Base-by-base conservation (phyloP, 2,888 invertebrate genomes). In the Microchrysa polita region DNA sequence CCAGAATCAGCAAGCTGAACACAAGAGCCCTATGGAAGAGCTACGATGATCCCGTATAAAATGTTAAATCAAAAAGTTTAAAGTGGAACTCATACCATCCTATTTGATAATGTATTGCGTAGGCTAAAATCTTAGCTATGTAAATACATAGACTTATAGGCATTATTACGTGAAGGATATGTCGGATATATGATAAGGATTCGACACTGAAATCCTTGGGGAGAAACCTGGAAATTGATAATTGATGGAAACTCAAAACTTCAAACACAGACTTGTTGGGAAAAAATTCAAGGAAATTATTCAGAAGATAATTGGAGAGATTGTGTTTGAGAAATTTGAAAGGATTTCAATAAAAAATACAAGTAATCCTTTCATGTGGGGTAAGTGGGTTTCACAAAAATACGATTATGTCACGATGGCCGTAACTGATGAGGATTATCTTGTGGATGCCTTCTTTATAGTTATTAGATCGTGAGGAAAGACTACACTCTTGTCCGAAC, bases 111-210 rank as follows among this genome's bases (percentile, higher is more conserved):
- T 48, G 5, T 7, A n/a, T 55, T 55, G 20, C 18, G 55, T 55
- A 20, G 22, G 55, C 55, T 7, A 34, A 55, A 55, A 20, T 55
- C 55, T 61, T 61, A 61, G 9, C 42, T 22, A 42, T 60, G n/a
- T n/a, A n/a, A n/a, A n/a, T n/a, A n/a, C n/a, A n/a, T n/a, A n/a
- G n/a, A n/a, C n/a, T n/a, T n/a, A n/a, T n/a, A n/a, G n/a, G n/a
- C n/a, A 34, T 34, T 27, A 57, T 59, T 16, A 61, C 16, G 40
- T 61, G 61, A n/a, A 34, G 61, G 40, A 61, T 61, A 34, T 42
- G 61, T 18, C 40, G 61, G 16, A 12, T 60, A n/a, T n/a, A 60
- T 61, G 61, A 61, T 61, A 67, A 67, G 52, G 67, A 67, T 67
- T 34, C 67, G 27, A 67, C 23, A 14, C n/a, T n/a, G 22, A 53